These are phyloP conservation scores for Menidia beryllina DNA, from an alignment of 2,113 vertebrate genomes.

Conservation along the genomic window DNA sequence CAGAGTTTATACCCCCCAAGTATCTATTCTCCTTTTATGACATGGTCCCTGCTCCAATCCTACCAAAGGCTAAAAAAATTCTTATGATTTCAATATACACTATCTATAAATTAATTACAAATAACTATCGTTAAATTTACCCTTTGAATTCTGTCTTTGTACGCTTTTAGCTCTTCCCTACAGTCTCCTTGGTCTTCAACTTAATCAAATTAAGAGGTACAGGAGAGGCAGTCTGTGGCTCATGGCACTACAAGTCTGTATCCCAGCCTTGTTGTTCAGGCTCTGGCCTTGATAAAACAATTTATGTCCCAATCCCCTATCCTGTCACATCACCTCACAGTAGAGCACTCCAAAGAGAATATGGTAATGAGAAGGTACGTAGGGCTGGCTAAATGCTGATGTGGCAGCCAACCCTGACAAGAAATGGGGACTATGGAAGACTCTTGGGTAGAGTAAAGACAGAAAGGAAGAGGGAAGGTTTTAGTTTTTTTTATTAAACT, in stretches of 20 bases:
- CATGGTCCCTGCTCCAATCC: background rate
- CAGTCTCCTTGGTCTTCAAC: conserved; percentile 8
- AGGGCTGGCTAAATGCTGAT: conserved; percentile 43
- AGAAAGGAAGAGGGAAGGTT: conserved; percentile 25
- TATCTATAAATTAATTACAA: background rate
- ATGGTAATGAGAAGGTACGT: conserved; percentile 28
- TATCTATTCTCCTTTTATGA: conserved; percentile 7
- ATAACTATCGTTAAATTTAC: background rate
- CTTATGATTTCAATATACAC: background rate
- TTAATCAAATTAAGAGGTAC: conserved; percentile 40
- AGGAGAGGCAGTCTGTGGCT: conserved; percentile 12
- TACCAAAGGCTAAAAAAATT: too few relatives aligned
- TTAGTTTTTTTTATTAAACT: conserved; percentile 45
- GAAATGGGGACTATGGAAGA: conserved; percentile 33
- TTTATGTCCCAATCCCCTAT: conserved; percentile 33
- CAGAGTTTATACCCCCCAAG: conserved; percentile 23
- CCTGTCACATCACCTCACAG: conserved; percentile 34
- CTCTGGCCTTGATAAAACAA: conserved; percentile 25
- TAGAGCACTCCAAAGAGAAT: background rate
- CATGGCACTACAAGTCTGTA: conserved; percentile 2
- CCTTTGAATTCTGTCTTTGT: background rate
- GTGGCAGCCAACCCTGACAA: conserved; percentile 47
- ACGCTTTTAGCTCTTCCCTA: conserved; percentile 14
- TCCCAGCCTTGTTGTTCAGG: conserved; percentile 4
- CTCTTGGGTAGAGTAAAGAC: conserved; percentile 18